Evolutionary conservation across 2,888 invertebrate species (phyloP), one percentile per base, ranked within the genome.

Genomic region (Hyposoter dolosus): DNA sequence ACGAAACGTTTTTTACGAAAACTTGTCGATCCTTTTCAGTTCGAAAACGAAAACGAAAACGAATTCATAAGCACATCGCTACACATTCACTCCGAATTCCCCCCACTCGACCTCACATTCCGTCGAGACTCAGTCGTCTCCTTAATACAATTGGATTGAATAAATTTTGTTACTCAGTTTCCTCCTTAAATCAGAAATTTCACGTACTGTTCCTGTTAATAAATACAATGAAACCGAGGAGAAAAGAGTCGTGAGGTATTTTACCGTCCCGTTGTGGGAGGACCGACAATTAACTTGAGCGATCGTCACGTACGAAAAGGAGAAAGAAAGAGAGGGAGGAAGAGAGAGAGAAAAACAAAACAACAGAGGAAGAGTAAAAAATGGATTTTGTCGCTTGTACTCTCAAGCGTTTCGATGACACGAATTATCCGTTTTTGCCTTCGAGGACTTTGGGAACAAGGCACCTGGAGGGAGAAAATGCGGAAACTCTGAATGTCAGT

Each of bases 401-500:
- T 43, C 9, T 43, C 9, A 43, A 43, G 23, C 45, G 45, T 45
- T 69, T 23, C 15, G 45, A 69, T 69, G 68, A 69, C 68, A 23
- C 68, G 45, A 69, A 28, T 69, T 45, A 45, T 69, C 7, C 45
- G 45, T 69, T 69, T 15, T 69, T 45, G 47, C 69, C 19, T 45
- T 23, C 15, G 28, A 45, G 28, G 12, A 69, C 47, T 43, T 47
- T 68, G n/a, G 19, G n/a, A 23, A 69, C 10, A 0, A 17, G 69
- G 28, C 15, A 28, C 60, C 15, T 69, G 69, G 69, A 47, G 69
- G 69, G 69, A 69, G 69, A 69, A 69, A 23, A 28, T 28, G 45
- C 69, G 69, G 45, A 45, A 45, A 45, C 17, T 69, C 69, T 28
- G 28, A 69, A 69, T 69, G 69, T 69, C 47, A 69, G 45, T 69